Conservation (phyloP, 2,113 vertebrate genomes). For the Sapajus apella region DNA sequence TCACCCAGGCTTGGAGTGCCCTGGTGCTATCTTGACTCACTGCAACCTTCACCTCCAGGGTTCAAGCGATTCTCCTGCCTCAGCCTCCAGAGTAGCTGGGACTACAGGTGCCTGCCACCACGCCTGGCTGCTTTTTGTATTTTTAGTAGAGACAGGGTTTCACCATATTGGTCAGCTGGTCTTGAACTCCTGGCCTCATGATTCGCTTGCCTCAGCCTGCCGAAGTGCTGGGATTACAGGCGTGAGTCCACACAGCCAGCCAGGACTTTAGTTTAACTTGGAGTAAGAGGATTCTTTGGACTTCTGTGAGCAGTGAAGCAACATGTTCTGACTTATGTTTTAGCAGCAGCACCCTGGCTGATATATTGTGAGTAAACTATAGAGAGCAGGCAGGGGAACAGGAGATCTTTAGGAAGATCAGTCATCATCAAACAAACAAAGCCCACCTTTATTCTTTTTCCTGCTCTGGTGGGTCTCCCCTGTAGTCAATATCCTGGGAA, state of each 20-base stretch:
- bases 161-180: no score
- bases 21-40: no score
- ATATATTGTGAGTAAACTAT: background rate
- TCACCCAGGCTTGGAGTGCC: no score
- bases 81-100: no score
- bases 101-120: no score
- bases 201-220: fast-evolving
- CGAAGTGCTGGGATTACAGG: no score
- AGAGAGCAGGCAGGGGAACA: background rate
- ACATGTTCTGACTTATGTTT: background rate
- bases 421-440: background rate
- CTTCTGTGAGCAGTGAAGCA: background rate
- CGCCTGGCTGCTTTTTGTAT: no score
- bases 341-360: background rate
- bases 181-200: no score
- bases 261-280: background rate
- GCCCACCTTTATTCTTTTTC: background rate
- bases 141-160: no score
- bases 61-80: no score
- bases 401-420: background rate
- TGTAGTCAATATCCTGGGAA: background rate
- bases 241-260: fast-evolving
- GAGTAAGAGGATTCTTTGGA: background rate
- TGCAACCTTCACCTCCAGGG: no score
- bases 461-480: background rate